A percentile compares a stretch with the other conserved stretches of the same genome.
phyloP scores from a whole-genome alignment of 2,113 vertebrate species.

The Glareola pratincola region DNA sequence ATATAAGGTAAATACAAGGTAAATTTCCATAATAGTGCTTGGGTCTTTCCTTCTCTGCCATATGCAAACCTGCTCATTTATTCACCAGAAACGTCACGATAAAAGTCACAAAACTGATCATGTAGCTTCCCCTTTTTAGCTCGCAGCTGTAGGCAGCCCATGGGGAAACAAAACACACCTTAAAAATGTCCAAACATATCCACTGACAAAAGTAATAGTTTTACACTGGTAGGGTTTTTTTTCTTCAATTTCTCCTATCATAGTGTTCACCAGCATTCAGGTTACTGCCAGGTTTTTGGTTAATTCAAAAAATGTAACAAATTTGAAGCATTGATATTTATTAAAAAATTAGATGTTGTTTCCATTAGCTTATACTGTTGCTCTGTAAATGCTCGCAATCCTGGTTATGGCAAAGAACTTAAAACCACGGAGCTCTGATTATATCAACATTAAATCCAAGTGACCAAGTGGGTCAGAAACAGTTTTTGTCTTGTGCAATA shows the following conservation, averaged over 20 bases:
- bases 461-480: background rate
- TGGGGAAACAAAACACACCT: background rate
- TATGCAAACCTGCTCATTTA: background rate
- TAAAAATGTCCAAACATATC: background rate
- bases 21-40: background rate
- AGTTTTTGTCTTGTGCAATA: background rate
- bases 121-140: background rate
- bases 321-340: background rate
- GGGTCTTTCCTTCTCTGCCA: background rate
- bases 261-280: background rate
- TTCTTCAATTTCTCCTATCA: background rate
- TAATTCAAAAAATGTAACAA: background rate
- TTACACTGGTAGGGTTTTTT: background rate
- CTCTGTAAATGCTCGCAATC: background rate
- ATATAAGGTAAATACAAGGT: too few species aligned
- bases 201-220: background rate
- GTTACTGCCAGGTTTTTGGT: background rate
- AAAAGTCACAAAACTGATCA: background rate
- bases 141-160: background rate
- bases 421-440: background rate
- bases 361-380: background rate
- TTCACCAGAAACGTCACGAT: background rate
- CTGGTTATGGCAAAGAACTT: background rate
- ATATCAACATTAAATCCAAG: background rate
- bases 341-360: background rate